Evolutionary conservation across 2,113 vertebrate genomes (phyloP).

Genomic region (Callaeas wilsoni): DNA sequence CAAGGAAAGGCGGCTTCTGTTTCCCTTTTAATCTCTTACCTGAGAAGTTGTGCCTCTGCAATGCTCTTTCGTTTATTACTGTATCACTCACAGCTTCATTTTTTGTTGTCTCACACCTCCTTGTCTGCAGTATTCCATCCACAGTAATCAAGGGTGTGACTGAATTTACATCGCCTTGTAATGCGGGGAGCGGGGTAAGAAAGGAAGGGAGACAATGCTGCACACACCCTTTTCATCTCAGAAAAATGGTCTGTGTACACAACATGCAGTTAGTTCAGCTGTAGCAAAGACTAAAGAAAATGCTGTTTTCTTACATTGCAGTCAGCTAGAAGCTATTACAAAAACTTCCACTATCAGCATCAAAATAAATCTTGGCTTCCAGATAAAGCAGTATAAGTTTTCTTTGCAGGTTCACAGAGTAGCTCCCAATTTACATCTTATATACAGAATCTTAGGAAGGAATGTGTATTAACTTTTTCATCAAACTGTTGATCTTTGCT

Average conservation of each 20-base stretch:
- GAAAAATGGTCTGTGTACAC: background rate
- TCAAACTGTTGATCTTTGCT: background rate
- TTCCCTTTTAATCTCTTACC: background rate
- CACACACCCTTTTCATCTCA: background rate
- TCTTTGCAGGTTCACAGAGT: background rate
- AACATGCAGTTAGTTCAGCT: background rate
- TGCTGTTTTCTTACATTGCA: background rate
- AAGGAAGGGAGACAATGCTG: background rate
- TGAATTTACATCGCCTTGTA: background rate
- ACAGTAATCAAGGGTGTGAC: background rate
- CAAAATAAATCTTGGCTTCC: background rate
- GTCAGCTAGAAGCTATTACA: background rate
- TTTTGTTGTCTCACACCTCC: background rate
- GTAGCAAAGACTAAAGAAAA: background rate
- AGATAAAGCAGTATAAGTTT: background rate
- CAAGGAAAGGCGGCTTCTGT: background rate
- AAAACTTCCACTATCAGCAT: background rate
- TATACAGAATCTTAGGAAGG: background rate
- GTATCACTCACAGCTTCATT: background rate
- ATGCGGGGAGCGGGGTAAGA: rapidly evolving
- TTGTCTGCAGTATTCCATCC: background rate
- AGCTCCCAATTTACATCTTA: background rate
- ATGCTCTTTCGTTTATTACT: background rate
- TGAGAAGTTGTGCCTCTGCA: background rate
- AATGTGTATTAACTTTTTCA: background rate